Evolutionary conservation across 2,113 vertebrate species (phyloP), one percentile per base, ranked within the genome.

Genomic region (Serinus canaria): DNA sequence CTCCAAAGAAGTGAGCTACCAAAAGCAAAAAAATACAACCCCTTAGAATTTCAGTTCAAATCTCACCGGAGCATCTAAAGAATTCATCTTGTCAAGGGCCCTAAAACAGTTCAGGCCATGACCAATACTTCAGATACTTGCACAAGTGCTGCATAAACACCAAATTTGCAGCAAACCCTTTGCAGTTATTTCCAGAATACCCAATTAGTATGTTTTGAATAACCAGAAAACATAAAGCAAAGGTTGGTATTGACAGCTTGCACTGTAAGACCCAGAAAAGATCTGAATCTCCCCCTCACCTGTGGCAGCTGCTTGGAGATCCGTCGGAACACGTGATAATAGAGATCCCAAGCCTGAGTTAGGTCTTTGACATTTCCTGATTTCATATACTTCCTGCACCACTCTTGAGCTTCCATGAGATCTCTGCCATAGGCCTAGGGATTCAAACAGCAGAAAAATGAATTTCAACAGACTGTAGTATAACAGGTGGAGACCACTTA

Each of bases 371-470:
- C 99, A 0, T 99, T 99, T 58, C 99, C 99, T 4, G 99, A 99
- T 50, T 99, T 99, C 99, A 99, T 99, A 96, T 99, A 99, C 94
- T 99, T 99, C 93, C 99, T 97, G 96, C 99, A 99, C 99, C 99
- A 99, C 68, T 99, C 99, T 64, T 99, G 99, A 53, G 99, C 99
- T 98, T 99, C 99, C 99, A 99, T 99, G 69, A 99, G 96, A 92
- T 99, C 99, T 94, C 99, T 98, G 62, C 99, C 99, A 10, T 99
- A 99, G 6, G 99, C 99, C 99, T 99, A 95, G 37, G n/a, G 15
- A 31, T 62, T 53, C 77, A 64, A 92, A 31, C 53, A 47, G 6
- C 27, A 81, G 15, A 52, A 37, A 53, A 73, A 90, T 66, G 17
- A 30, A 37, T 86, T 46, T 64, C 46, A 83, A 47, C 31, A 75